Evolutionary conservation across 92 coral and sea anemone species (phyloP).

Genomic region (Zoanthus sociatus): DNA sequence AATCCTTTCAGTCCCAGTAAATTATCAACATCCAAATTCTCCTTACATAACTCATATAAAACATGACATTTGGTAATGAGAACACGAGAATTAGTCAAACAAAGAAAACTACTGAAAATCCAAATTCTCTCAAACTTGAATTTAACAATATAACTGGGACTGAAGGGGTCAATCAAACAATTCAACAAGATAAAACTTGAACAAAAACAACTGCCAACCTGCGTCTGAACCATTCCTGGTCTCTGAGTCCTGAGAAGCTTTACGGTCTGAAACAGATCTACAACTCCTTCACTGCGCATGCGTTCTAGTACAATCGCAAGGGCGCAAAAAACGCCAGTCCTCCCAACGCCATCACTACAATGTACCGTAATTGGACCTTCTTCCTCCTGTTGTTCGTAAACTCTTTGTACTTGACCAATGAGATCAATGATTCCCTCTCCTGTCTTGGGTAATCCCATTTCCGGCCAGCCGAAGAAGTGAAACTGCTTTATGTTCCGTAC

Average conservation of each 20-base stretch:
- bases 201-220: constrained; percentile 59
- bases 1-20: no score
- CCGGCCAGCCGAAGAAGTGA: constrained; percentile 95
- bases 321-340: constrained; percentile 94
- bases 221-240: constrained; percentile 96
- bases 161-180: no score
- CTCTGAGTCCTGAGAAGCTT: constrained; percentile 95
- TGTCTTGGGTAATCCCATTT: constrained; percentile 80
- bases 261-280: constrained; percentile 96
- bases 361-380: constrained; percentile 96
- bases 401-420: constrained; percentile 93
- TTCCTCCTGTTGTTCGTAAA: constrained; percentile 87
- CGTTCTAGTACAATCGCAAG: constrained; percentile 92
- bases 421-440: constrained; percentile 94
- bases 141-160: no score
- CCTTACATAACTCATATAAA: no score
- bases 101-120: no score
- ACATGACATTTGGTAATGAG: no score
- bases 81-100: no score
- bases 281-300: constrained; percentile 99
- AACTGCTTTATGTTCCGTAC: constrained; percentile 91
- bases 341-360: constrained; percentile 96
- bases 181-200: background rate
- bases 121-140: no score
- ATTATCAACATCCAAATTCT: no score